These are phyloP conservation scores for Crax fasciolata DNA, from an alignment of 2,797 vertebrate genomes.

Conservation along the genomic window DNA sequence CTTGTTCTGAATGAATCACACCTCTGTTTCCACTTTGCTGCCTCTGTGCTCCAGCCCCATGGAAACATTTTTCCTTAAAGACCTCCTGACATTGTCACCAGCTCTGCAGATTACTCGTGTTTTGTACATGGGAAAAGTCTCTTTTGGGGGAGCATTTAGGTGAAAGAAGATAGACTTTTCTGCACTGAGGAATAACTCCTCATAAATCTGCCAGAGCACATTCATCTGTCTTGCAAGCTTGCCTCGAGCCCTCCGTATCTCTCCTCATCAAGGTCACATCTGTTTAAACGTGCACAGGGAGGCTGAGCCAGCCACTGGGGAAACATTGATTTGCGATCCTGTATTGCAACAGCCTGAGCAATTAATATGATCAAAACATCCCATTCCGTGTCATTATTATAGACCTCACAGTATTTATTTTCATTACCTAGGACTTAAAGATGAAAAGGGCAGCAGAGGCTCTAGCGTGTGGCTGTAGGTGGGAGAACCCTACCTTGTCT, in stretches of 20 bases:
- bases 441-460: neutral
- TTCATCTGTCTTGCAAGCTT: constrained; percentile 42
- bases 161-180: constrained; percentile 43
- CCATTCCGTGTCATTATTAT: constrained; percentile 4
- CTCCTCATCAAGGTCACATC: constrained; percentile 61
- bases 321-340: constrained; percentile 35
- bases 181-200: constrained; percentile 13
- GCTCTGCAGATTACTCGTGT: neutral
- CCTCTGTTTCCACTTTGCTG: constrained; percentile 16
- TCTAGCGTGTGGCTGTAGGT: neutral
- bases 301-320: neutral
- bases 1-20: constrained; percentile 18
- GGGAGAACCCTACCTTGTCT: neutral
- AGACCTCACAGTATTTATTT: constrained; percentile 22
- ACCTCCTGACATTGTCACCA: constrained; percentile 32
- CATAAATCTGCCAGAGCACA: neutral
- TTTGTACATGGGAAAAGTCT: neutral
- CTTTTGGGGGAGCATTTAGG: constrained; percentile 31
- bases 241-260: neutral
- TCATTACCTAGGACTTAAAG: neutral
- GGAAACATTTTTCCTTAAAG: constrained; percentile 48
- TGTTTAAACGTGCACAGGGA: neutral
- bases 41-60: neutral
- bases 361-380: constrained; percentile 57
- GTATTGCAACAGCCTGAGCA: constrained; percentile 22